These are phyloP conservation scores for Sebastes ruberrimus DNA, from an alignment of 2,797 vertebrate species.

Conservation along the genomic window DNA sequence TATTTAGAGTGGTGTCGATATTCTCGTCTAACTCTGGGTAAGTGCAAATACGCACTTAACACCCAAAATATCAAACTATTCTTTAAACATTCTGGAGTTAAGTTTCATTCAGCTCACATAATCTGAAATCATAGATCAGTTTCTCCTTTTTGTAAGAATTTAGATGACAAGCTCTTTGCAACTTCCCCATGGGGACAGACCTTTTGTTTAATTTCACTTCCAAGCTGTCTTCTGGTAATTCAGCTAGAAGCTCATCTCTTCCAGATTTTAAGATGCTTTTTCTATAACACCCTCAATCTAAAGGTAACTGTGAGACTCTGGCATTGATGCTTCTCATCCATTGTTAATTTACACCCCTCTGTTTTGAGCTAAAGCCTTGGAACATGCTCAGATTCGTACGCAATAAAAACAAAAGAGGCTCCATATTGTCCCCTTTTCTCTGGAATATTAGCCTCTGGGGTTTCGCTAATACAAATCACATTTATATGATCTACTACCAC, in stretches of 20 bases:
- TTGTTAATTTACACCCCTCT: conserved; percentile 1
- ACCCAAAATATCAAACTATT: not conserved
- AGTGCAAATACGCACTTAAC: not conserved
- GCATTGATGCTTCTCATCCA: not conserved
- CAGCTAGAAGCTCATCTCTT: not conserved
- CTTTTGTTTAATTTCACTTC: not conserved
- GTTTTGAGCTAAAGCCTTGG: conserved; percentile 1
- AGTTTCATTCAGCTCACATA: not conserved
- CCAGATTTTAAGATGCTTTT: not conserved
- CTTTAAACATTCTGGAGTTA: not conserved
- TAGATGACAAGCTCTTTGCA: not conserved
- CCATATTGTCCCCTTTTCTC: conserved; percentile 12
- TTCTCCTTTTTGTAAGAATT: not conserved
- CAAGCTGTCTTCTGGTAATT: not conserved
- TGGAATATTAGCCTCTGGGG: conserved; percentile 10
- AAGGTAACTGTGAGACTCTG: conserved; percentile 5
- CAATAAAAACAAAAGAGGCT: conserved; percentile 19
- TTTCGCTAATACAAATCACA: conserved; percentile 20
- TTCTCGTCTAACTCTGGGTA: not conserved
- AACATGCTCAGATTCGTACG: conserved; percentile 19
- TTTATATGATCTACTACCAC: conserved; percentile 19
- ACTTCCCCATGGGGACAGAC: not conserved
- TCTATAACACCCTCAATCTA: not conserved
- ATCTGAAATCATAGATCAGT: not conserved
- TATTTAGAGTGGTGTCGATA: not conserved